phyloP scores from a whole-genome alignment of 2,113 vertebrate species.

The Heliornis fulica region DNA sequence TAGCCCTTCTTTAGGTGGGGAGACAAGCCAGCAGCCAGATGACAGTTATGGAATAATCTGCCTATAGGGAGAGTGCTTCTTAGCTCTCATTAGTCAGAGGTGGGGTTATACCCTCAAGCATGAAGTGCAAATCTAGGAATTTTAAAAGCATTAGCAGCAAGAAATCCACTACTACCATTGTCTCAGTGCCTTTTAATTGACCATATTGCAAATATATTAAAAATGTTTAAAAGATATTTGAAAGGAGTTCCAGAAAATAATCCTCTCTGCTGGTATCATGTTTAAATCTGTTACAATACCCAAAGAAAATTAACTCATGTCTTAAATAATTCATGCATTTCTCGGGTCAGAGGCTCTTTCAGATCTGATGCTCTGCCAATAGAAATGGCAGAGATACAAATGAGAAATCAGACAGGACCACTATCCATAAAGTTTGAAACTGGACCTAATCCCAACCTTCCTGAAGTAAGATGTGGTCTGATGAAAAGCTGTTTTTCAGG shows the following conservation, averaged over 20 bases:
- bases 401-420: conserved; percentile 8
- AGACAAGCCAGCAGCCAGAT: conserved; percentile 24
- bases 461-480: neutral
- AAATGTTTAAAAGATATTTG: conserved; percentile 10
- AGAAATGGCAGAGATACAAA: conserved; percentile 44
- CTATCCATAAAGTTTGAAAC: conserved; percentile 10
- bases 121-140: conserved; percentile 23
- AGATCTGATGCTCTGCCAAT: conserved; percentile 26
- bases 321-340: conserved; percentile 55
- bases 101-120: conserved; percentile 39
- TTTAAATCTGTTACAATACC: neutral
- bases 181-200: conserved; percentile 43
- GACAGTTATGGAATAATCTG: conserved; percentile 39
- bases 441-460: conserved; percentile 18
- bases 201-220: conserved; percentile 24
- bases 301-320: neutral
- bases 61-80: conserved; percentile 27
- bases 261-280: neutral
- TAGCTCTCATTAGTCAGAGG: conserved; percentile 39
- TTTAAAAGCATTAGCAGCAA: conserved; percentile 46
- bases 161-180: conserved; percentile 50
- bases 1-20: neutral
- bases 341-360: conserved; percentile 32
- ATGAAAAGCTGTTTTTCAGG: neutral
- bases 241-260: conserved; percentile 12